Base-by-base conservation (phyloP, 2,797 vertebrate species). In the Dermochelys coriacea region DNA sequence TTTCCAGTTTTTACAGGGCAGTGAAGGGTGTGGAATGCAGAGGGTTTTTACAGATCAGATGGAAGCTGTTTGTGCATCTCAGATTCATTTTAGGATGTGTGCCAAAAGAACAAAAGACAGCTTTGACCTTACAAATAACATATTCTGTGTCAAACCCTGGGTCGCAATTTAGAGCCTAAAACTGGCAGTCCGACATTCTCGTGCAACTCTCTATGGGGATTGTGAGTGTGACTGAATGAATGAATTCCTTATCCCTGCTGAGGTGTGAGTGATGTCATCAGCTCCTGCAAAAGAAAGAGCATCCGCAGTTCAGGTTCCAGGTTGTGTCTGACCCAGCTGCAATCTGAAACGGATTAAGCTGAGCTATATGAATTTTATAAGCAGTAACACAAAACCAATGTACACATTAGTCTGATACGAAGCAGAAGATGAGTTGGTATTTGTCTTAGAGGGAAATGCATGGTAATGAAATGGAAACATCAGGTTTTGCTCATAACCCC, bases 341-440 rank as follows among this genome's bases (percentile, higher is more conserved):
- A 50, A 47, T 74, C 94, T 96, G 96, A 90, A 91, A 88, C 1
- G 25, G 54, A 89, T 97, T 88, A 89, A 61, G 29, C 52, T 47
- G 57, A 64, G 89, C 51, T 71, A 51, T n/a, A 77, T 47, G 89
- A 82, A 86, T 86, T 93, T 87, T 89, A 91, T 57, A 88, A 93
- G 88, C 2, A 91, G 85, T 80, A 89, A 91, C 6, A 12, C 79
- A 95, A 93, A 85, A 81, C 80, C 91, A 54, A 34, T 80, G 95
- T 88, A 50, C 95, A 91, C 96, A 96, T 97, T 85, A 2, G 21
- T 71, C 78, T 94, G 96, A 97, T 86, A 88, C 52, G 95, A 92
- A 97, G 75, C 87, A 89, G 94, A 64, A 86, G 88, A 89, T 80
- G 83, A 81, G 54, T 91, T 90, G 88, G 91, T 79, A 90, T 93